Base-by-base conservation (phyloP, 2,113 vertebrate genomes). In the Gadus chalcogrammus region DNA sequence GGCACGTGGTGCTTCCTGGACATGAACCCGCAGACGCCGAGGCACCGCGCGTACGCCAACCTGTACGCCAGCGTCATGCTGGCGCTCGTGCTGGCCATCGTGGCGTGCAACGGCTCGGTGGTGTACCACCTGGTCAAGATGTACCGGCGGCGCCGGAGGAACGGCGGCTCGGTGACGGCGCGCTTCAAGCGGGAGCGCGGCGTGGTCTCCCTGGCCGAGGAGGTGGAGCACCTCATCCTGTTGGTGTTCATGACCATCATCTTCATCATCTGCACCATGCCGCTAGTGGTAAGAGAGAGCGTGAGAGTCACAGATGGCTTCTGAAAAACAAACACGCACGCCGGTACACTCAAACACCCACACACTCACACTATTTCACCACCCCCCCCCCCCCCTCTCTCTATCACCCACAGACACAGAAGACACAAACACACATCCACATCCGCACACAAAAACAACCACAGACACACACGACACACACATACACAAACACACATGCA, bases 1-100 rank as follows among this genome's bases (percentile, higher is more conserved):
- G 96, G 97, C 58, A 97, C 95, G 0, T 99, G 97, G 97, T 98
- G 97, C 88, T 99, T 98, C 87, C 93, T 98, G 48, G 84, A 89
- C 71, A 94, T 95, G 94, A 88, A 89, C 58, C 77, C 85, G 0
- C 0, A 0, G 0, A 0, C 0, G 0, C 1, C 0, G 0, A 0
- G 11, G 16, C 1, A 86, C 8, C 58, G 76, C 1, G 42, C 73
- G 24, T 99, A 95, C 73, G 92, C 94, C 58, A 91, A 89, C 8
- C 82, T 97, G 7, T 99, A 96, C 0, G 96, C 96, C 84, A 90
- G 93, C 0, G 55, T 96, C 2, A 90, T 97, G 68, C 89, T 97
- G 17, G 58, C 95, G 20, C 90, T 99, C 53, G 92, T 99, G 81
- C 27, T 93, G 3, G 85, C 93, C 0, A 92, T 93, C 15, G 90